These are phyloP conservation scores for Leptinotarsa lineolata DNA, from an alignment of 1,140 invertebrate species.

Conservation along the genomic window DNA sequence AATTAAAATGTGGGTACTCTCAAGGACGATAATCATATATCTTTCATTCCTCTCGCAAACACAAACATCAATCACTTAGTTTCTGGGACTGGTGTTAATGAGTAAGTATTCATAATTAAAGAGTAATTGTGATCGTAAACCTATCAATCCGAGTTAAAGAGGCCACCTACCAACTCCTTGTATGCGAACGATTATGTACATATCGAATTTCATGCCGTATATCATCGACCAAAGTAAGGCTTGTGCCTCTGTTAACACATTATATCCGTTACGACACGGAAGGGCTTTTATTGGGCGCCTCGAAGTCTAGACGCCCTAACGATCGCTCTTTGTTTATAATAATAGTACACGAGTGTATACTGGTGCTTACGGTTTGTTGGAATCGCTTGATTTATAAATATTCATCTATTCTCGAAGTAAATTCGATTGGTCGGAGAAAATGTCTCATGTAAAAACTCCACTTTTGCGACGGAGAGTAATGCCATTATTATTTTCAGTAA, in stretches of 20 bases:
- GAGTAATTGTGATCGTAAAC: slow-evolving; percentile 1
- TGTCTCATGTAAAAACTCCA: no score
- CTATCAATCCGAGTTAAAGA: background rate
- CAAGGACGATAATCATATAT: no score
- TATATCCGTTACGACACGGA: background rate
- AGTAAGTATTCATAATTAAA: background rate
- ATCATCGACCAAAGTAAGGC: background rate
- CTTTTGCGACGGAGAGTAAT: no score
- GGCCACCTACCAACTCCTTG: background rate
- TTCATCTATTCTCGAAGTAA: no score
- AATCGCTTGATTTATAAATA: no score
- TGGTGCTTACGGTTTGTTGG: no score
- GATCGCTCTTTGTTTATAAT: background rate
- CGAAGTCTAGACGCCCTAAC: background rate
- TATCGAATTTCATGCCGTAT: background rate
- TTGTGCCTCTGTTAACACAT: background rate
- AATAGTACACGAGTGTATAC: background rate
- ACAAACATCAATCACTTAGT: no score
- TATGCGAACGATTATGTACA: background rate
- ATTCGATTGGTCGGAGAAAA: no score
- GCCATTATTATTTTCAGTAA: no score
- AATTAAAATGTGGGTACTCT: no score
- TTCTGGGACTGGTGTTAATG: background rate
- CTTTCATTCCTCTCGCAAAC: no score
- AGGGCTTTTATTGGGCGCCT: background rate